Evolutionary conservation across 2,113 vertebrate genomes (phyloP), one percentile per base, ranked within the genome.

Genomic region (Vulpes ferrilata): DNA sequence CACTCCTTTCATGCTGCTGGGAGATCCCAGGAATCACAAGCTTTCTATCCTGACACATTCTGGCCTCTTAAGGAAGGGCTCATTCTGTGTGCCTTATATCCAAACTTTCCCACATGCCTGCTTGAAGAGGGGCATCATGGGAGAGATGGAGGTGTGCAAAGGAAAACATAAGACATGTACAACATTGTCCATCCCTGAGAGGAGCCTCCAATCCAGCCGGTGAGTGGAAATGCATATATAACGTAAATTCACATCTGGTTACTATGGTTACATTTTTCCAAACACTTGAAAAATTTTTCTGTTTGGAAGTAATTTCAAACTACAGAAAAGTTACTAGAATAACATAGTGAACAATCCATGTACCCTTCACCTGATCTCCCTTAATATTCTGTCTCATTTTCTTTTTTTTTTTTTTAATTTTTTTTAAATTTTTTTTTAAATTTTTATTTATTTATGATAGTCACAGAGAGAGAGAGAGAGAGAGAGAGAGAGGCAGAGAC

Each of bases 261-360:
- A 51, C 13, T 22, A 4, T 1, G 17, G 30, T 69, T 76, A 86
- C 23, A 57, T 76, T 85, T 86, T 93, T 76, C 85, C 71, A 82
- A 71, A 74, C 88, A n/a, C 48, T 69, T 89, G 43, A 85, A 16
- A 90, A 27, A 2, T 27, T 82, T 82, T 97, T 93, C 73, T 79
- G 0, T 76, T 67, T 84, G 76, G 60, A 88, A 84, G 64, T 94
- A 60, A 96, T 86, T 76, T 95, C 38, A 62, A 64, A 69, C 27
- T 76, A 67, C 7, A 82, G 65, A 74, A 57, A 80, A 82, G 27
- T 48, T 76, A 10, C 23, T 57, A 87, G 76, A 71, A 48, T 69
- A 73, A 85, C 13, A 35, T 27, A 94, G 35, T 88, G 38, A 94
- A 35, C 9, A 64, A 55, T 48, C 43, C 30, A 65, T 67, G 22